These are phyloP conservation scores for Tiliqua scincoides DNA, from an alignment of 2,113 vertebrate genomes.

Conservation along the genomic window DNA sequence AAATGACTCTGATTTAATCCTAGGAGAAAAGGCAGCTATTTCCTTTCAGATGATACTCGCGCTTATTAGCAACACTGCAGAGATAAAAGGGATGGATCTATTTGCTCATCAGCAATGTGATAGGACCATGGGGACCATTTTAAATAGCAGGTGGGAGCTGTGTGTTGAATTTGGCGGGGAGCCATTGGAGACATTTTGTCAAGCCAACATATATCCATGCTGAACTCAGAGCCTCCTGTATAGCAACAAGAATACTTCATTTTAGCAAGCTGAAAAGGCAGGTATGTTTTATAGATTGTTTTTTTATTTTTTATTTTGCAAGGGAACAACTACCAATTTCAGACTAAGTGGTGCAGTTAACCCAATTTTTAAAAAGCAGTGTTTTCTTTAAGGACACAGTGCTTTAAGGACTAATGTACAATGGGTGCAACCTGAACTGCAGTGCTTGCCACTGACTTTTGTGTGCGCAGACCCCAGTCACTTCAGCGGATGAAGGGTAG, in stretches of 20 bases:
- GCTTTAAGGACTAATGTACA: neutral
- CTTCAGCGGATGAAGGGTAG: too few species aligned
- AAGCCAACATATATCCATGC: neutral
- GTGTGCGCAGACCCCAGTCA: too few species aligned
- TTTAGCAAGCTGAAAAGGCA: neutral
- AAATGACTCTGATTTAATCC: neutral
- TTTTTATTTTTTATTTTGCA: neutral
- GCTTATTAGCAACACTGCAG: conserved; percentile 11
- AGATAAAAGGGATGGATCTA: neutral
- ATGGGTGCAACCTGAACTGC: neutral
- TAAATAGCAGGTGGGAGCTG: neutral
- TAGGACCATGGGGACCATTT: neutral
- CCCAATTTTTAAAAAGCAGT: neutral
- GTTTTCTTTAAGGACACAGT: neutral
- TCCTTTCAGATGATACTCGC: neutral
- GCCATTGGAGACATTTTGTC: neutral
- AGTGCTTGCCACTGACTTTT: neutral
- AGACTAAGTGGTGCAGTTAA: neutral
- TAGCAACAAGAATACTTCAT: neutral
- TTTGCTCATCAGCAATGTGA: neutral
- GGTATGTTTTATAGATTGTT: neutral
- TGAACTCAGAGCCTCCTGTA: fast-evolving
- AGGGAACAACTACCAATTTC: neutral
- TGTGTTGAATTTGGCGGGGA: conserved; percentile 19
- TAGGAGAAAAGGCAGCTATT: neutral